Evolutionary conservation across 1,140 invertebrate species (phyloP).

Genomic region (Aradophagus sp.): DNA sequence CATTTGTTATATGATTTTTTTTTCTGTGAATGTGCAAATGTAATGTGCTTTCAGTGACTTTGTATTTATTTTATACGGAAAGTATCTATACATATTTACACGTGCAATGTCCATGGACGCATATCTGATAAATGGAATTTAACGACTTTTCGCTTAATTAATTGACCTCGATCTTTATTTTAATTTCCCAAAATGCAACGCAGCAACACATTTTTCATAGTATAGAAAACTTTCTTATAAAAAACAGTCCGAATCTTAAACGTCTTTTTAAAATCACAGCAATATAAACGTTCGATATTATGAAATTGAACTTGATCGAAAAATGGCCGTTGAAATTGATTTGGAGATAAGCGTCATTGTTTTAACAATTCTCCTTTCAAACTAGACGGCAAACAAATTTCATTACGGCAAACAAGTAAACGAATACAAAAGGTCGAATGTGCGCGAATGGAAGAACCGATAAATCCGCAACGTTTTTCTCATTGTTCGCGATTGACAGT

Average conservation of each 20-base stretch:
- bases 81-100: conserved; percentile 57
- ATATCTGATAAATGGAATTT: conserved; percentile 52
- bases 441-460: too few relatives aligned
- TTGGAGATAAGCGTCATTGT: conserved; percentile 7
- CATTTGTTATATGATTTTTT: conserved; percentile 33
- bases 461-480: too few relatives aligned
- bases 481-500: too few relatives aligned
- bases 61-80: conserved; percentile 51
- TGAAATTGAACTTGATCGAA: not conserved
- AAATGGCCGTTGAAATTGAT: too few relatives aligned
- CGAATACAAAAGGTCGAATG: too few relatives aligned
- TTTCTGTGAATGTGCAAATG: conserved; percentile 57
- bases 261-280: conserved; percentile 18
- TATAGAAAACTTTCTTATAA: conserved; percentile 36
- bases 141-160: conserved; percentile 53
- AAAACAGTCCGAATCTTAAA: conserved; percentile 21
- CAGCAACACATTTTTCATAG: conserved; percentile 20
- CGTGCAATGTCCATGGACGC: conserved; percentile 53
- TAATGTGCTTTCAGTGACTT: conserved; percentile 56
- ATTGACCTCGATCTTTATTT: conserved; percentile 51
- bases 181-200: conserved; percentile 33
- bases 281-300: conserved; percentile 16
- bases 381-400: too few relatives aligned
- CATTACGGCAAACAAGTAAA: too few relatives aligned
- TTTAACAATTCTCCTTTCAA: conserved; percentile 20